phyloP scores from a whole-genome alignment of 2,888 invertebrate species.

The Epirrhoe alternata region DNA sequence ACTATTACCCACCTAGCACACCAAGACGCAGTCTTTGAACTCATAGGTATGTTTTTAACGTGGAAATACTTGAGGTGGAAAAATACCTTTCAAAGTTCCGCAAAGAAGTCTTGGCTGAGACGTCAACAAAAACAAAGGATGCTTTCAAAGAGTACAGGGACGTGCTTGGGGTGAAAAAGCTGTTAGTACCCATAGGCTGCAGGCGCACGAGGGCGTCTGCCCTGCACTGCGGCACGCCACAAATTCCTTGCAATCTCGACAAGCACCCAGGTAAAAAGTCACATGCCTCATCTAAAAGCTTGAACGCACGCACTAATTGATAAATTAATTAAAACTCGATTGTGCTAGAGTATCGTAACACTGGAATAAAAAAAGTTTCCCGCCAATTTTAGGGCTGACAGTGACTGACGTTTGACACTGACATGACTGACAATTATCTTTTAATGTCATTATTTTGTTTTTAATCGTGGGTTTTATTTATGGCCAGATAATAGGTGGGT shows the following conservation, averaged over 20 bases:
- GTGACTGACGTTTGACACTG: neutral
- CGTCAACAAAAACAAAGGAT: slow-evolving; percentile 53
- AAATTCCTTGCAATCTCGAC: slow-evolving; percentile 27
- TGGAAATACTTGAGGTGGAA: slow-evolving; percentile 13
- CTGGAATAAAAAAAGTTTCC: slow-evolving; percentile 4
- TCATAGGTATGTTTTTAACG: slow-evolving; percentile 1
- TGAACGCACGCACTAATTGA: slow-evolving; percentile 18
- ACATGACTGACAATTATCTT: neutral
- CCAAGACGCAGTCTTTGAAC: no score
- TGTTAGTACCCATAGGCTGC: slow-evolving; percentile 60
- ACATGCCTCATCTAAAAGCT: slow-evolving; percentile 16
- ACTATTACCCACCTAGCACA: no score
- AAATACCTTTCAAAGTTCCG: slow-evolving; percentile 23
- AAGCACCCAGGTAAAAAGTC: slow-evolving; percentile 8
- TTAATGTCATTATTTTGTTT: neutral
- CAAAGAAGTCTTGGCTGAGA: slow-evolving; percentile 28
- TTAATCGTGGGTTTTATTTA: neutral
- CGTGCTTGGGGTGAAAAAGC: slow-evolving; percentile 46
- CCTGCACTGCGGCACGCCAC: slow-evolving; percentile 38
- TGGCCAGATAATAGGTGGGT: neutral
- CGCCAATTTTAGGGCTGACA: slow-evolving; percentile 3
- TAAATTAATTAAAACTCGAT: slow-evolving; percentile 5
- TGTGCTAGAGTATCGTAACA: neutral
- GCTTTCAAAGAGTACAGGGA: slow-evolving; percentile 48
- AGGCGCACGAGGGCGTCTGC: slow-evolving; percentile 49